Conservation (phyloP, 35 echinoderm and acorn worm species). For the Ophioderma brevispina region DNA sequence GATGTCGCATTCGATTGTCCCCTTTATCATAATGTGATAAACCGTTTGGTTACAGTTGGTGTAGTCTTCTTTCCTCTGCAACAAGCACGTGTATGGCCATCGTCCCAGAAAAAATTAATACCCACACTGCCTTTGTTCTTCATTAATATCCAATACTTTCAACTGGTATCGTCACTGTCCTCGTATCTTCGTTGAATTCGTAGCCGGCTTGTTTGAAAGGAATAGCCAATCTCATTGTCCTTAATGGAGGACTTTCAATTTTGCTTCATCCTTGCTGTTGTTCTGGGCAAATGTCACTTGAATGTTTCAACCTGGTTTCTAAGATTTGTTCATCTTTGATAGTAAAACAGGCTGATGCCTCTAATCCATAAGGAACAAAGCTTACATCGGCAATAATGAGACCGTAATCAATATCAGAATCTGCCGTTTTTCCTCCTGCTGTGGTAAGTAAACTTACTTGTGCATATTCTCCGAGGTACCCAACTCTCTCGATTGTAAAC, state of each 20-base stretch:
- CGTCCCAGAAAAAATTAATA: background rate
- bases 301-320: background rate
- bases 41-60: background rate
- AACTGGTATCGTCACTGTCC: background rate
- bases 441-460: background rate
- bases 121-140: background rate
- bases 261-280: background rate
- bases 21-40: background rate
- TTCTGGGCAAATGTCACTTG: background rate
- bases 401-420: background rate
- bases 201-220: background rate
- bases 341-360: background rate
- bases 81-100: background rate
- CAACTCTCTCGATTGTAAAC: background rate
- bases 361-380: background rate
- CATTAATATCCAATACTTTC: background rate
- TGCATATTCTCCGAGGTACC: background rate
- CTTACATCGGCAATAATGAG: background rate
- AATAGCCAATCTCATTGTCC: background rate
- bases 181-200: background rate
- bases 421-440: background rate
- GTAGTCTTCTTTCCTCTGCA: background rate
- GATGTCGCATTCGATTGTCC: background rate
- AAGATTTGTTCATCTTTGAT: background rate
- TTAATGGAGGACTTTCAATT: background rate